These are phyloP conservation scores for Acropora yongei DNA, from an alignment of 64 coral and sea anemone species.

Conservation along the genomic window DNA sequence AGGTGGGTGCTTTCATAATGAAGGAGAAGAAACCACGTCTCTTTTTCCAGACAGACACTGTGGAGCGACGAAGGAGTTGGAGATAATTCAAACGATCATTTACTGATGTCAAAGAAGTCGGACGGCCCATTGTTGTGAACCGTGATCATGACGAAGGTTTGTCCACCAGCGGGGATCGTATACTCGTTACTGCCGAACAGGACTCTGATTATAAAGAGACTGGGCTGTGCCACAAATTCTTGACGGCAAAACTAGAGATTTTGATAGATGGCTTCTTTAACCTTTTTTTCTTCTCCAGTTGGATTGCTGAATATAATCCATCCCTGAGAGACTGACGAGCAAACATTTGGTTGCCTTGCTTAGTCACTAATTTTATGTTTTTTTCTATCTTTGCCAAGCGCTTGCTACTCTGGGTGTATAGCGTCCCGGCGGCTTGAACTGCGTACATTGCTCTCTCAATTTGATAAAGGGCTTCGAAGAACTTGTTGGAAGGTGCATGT, in stretches of 20 bases:
- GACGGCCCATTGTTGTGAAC: slow-evolving; percentile 45
- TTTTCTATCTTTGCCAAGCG: slow-evolving; percentile 25
- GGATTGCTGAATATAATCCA: slow-evolving; percentile 42
- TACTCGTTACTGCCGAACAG: slow-evolving; percentile 43
- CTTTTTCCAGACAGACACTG: neutral
- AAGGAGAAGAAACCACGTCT: neutral
- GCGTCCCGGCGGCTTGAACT: slow-evolving; percentile 13
- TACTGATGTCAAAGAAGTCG: slow-evolving; percentile 28
- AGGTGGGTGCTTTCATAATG: slow-evolving; percentile 6
- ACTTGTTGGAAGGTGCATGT: slow-evolving; percentile 72
- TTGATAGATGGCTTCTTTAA: slow-evolving; percentile 15
- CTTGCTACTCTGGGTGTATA: slow-evolving; percentile 4
- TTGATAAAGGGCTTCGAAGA: slow-evolving; percentile 64
- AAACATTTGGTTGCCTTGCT: slow-evolving; percentile 52
- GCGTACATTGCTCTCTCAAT: slow-evolving; percentile 68
- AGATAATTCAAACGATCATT: slow-evolving; percentile 37
- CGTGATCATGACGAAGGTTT: slow-evolving; percentile 19
- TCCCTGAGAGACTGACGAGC: slow-evolving; percentile 57
- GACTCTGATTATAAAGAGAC: slow-evolving; percentile 29
- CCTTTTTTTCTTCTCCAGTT: neutral
- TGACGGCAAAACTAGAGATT: neutral
- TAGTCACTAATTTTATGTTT: slow-evolving; percentile 61
- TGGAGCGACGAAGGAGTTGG: neutral
- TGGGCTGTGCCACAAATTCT: slow-evolving; percentile 11
- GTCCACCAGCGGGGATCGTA: slow-evolving; percentile 23